A percentile compares a stretch with the other conserved stretches of the same genome.
phyloP scores from a whole-genome alignment of 2,888 invertebrate genomes.

The Tolmerus cingulatus region DNA sequence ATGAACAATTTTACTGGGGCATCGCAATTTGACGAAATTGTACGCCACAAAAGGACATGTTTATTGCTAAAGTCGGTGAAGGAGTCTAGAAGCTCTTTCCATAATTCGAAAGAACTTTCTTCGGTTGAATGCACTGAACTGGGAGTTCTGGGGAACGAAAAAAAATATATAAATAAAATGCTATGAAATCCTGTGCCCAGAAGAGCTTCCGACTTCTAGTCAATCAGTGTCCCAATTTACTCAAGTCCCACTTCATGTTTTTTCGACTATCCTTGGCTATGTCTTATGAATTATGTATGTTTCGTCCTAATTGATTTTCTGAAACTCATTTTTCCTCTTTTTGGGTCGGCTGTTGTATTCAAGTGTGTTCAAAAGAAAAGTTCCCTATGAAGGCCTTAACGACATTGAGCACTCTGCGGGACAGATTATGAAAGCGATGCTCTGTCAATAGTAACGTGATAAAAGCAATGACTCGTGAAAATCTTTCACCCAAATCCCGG shows the following conservation, averaged over 20 bases:
- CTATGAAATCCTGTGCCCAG: not conserved
- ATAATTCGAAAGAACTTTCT: not conserved
- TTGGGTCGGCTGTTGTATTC: not conserved
- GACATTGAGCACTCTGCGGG: not conserved
- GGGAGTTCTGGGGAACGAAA: not conserved
- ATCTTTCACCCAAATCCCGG: constrained; percentile 1
- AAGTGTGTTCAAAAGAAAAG: not conserved
- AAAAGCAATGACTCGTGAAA: constrained; percentile 27
- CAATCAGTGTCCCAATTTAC: constrained; percentile 18
- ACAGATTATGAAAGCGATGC: constrained; percentile 7
- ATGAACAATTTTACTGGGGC: not conserved
- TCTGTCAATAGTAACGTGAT: constrained; percentile 12
- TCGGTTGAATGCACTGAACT: not conserved
- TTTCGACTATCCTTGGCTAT: not conserved
- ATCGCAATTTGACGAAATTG: not conserved
- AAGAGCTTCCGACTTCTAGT: not conserved
- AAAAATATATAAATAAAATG: not conserved
- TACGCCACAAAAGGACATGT: not conserved
- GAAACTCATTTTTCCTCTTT: not conserved
- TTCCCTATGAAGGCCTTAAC: not conserved
- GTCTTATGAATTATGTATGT: constrained; percentile 16
- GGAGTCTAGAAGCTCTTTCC: not conserved
- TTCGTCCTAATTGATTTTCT: constrained; percentile 17
- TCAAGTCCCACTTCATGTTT: not conserved
- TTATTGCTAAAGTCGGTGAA: not conserved